Conservation (phyloP, 2,888 invertebrate genomes). For the Parthenolecanium corni region DNA sequence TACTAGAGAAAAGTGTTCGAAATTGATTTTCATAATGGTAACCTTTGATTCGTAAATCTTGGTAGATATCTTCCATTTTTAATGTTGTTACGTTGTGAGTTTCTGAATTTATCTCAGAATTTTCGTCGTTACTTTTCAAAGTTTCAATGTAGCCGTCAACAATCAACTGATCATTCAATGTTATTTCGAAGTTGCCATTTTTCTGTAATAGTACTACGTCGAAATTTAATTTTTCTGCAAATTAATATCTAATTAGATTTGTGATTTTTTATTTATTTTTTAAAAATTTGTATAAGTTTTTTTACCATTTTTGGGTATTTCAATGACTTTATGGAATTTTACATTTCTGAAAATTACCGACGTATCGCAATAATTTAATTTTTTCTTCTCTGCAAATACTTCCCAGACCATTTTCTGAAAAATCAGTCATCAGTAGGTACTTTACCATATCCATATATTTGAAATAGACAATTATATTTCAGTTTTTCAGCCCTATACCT, state of each 20-base stretch:
- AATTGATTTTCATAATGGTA: conserved; percentile 6
- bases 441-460: no score
- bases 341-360: conserved; percentile 14
- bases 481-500: no score
- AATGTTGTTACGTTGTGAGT: background rate
- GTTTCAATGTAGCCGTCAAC: conserved; percentile 7
- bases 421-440: no score
- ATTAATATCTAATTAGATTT: background rate
- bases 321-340: conserved; percentile 3
- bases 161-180: background rate
- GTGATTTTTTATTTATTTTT: background rate
- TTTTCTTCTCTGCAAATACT: background rate
- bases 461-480: no score
- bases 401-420: conserved; percentile 21
- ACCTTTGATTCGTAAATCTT: conserved; percentile 17
- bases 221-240: conserved; percentile 9
- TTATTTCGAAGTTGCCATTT: conserved; percentile 2
- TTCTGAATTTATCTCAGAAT: background rate
- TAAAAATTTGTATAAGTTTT: background rate
- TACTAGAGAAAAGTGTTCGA: background rate
- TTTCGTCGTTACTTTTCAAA: no score
- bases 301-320: conserved; percentile 12
- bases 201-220: background rate
- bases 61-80: conserved; percentile 9
- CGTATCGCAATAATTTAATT: background rate